Percentiles rank a stretch among this genome's conserved stretches.
phyloP scores from a whole-genome alignment of 2,113 vertebrate genomes.

The Calidris pugnax region DNA sequence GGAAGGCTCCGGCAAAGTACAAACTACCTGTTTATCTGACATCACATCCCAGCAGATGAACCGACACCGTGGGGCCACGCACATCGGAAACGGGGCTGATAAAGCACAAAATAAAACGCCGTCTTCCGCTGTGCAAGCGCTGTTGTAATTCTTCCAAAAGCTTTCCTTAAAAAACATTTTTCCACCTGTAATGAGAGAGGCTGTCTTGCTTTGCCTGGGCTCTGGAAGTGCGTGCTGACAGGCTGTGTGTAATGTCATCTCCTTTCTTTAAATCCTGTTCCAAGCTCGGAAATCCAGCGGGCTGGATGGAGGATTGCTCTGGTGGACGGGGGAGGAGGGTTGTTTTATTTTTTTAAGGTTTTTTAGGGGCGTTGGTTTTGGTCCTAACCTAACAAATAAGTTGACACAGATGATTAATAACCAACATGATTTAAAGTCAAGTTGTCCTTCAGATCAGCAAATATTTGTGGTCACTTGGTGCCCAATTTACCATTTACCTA shows the following conservation, averaged over 20 bases:
- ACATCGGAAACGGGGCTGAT: neutral
- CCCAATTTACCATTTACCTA: neutral
- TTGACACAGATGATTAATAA: neutral
- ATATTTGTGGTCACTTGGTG: neutral
- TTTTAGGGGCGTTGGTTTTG: neutral
- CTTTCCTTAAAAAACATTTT: neutral
- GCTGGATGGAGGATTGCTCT: neutral
- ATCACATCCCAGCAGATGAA: neutral
- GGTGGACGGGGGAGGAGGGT: neutral
- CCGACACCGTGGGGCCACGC: accelerated
- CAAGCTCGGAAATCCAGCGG: neutral
- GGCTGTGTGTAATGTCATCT: slow-evolving; percentile 42
- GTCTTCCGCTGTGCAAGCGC: neutral
- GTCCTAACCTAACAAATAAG: accelerated
- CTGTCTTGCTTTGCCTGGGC: neutral
- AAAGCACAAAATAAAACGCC: neutral
- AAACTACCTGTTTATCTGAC: neutral
- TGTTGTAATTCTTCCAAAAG: neutral
- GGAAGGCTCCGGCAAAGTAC: neutral
- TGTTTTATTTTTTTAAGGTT: neutral
- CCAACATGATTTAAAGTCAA: accelerated
- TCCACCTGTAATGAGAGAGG: neutral
- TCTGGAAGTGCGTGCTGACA: neutral
- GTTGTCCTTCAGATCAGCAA: neutral
- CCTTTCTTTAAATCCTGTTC: neutral